Base-by-base conservation (phyloP, 2,888 invertebrate genomes). In the Melieria omissa region DNA sequence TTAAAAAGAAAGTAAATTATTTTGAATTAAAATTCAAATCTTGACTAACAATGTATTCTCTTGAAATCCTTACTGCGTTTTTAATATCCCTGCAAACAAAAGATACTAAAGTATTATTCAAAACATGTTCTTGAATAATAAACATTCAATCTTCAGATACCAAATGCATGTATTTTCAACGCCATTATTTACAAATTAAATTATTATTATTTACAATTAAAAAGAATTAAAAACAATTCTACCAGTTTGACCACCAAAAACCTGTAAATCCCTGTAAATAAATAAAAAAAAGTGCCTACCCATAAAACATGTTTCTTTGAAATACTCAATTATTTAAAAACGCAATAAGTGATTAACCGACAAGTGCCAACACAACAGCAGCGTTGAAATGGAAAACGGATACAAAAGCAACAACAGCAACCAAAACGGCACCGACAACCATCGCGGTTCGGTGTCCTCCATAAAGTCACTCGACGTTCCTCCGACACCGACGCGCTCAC, bases 381-480 rank as follows among this genome's bases (percentile, higher is more conserved):
- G 7, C 46, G 29, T 42, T 42, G 52, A 41, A 65, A 65, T 54
- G 52, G 54, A 65, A n/a, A 65, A 65, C 41, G 45, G 44, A 55
- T 55, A 62, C 54, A 65, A 47, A 9, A 29, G 42, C 10, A 41
- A 10, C 29, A 66, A 46, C 61, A 73, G 46, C 55, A 76, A 74
- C 46, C 41, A 65, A 44, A 46, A 12, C 44, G 29, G 16, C 8
- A 70, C 52, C 14, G 73, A 76, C 55, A 80, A 82, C 72, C 85
- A 85, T 77, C 83, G 85, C 46, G 85, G 82, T 55, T 86, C 86
- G 12, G 82, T 86, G 62, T 85, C 85, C 29, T 86, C 85, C 8
- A 83, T 77, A 52, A 84, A 80, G 62, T 85, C 86, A 5, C 73
- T 86, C 14, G 86, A 86, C 55, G 81, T 86, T 67, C 84, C 86